These are phyloP conservation scores for Lepus oiostolus DNA, from an alignment of 2,797 vertebrate genomes.

Conservation along the genomic window DNA sequence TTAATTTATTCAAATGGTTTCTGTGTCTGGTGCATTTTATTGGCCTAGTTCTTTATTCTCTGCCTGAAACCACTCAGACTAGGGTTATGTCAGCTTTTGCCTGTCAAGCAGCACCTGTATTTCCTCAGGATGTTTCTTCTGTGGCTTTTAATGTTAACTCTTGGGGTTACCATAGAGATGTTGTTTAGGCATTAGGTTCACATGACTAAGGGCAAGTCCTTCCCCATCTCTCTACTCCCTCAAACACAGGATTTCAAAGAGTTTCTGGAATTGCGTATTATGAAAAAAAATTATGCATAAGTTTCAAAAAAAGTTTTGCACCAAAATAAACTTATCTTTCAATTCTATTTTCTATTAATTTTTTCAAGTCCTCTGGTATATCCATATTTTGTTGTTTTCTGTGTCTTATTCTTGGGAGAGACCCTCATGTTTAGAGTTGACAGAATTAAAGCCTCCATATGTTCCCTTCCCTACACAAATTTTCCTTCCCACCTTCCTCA, in stretches of 20 bases:
- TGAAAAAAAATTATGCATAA: no score
- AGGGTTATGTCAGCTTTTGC: accelerated
- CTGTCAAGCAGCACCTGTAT: not conserved
- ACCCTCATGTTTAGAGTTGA: not conserved
- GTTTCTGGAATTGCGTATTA: no score
- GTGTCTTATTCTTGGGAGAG: not conserved
- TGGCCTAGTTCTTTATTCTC: not conserved
- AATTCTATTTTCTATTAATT: no score
- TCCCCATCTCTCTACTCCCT: not conserved
- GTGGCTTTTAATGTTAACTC: not conserved
- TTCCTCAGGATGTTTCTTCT: not conserved
- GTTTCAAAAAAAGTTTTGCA: no score
- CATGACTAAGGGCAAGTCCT: not conserved
- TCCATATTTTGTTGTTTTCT: not conserved
- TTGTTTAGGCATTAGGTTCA: not conserved
- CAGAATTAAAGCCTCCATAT: not conserved
- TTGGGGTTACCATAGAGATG: not conserved
- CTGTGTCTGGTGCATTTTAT: not conserved
- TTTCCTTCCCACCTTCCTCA: not conserved
- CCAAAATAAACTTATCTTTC: no score
- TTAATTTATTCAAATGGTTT: not conserved
- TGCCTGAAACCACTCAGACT: not conserved
- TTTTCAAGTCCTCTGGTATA: not conserved
- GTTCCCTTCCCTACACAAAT: not conserved
- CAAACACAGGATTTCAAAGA: no score